Percentiles rank a stretch among this genome's conserved stretches.
Evolutionary conservation across 2,797 vertebrate species (phyloP).

Genomic region (Rhynchonycteris naso): DNA sequence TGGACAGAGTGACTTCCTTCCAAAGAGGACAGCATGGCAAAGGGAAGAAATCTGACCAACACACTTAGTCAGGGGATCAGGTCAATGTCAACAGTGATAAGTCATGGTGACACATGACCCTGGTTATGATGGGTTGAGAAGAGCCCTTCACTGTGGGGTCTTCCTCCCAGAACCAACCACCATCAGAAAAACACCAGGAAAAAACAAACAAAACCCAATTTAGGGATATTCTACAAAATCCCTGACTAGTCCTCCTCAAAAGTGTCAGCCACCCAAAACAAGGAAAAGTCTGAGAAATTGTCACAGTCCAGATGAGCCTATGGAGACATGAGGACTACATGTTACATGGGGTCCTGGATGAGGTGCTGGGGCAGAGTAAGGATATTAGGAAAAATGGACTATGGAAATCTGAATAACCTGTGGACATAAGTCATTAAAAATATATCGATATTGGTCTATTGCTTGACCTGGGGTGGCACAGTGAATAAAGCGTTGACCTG

Average conservation of each 20-base stretch:
- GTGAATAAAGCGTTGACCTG: no score
- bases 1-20: background rate
- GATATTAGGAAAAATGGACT: background rate
- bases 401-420: background rate
- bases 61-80: background rate
- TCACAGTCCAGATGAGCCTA: background rate
- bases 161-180: background rate
- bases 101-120: background rate
- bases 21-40: background rate
- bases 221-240: background rate
- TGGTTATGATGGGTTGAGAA: background rate
- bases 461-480: no score
- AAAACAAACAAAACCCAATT: background rate
- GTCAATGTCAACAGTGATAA: background rate
- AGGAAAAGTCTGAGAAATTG: background rate
- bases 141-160: background rate
- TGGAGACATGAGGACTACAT: background rate
- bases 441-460: no score
- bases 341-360: background rate
- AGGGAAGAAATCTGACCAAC: background rate
- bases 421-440: background rate
- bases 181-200: background rate
- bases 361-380: background rate
- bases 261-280: background rate
- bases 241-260: background rate